Evolutionary conservation across 2,888 invertebrate species (phyloP), one percentile per base, ranked within the genome.

Genomic region (Ennomos erosarius): DNA sequence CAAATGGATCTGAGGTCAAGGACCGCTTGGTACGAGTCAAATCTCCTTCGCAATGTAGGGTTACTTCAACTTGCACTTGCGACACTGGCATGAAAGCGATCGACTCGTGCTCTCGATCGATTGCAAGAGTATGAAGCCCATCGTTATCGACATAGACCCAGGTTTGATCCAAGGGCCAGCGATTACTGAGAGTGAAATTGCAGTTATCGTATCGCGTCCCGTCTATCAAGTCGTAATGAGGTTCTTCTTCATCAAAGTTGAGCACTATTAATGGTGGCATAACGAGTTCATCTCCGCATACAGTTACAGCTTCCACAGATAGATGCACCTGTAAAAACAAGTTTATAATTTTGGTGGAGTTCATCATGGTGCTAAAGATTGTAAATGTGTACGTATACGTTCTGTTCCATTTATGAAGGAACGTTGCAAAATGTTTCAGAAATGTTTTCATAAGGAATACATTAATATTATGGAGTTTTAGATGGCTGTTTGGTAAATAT

Each of bases 21-120:
- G 89, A 87, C 12, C 90, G 84, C 67, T 83, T 90, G 9, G 50
- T 59, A 43, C 85, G 80, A 8, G 59, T 36, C 6, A 55, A 63
- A 62, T 84, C 84, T 50, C 55, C 69, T 46, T 78, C 78, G 62
- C 91, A 92, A 44, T 80, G 67, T 40, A 92, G 70, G 16, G 71
- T 76, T 39, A 93, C 74, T 71, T 93, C 92, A 1, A 90, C 85
- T 80, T 91, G 89, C 43, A 93, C 75, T 80, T 93, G 93, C 0
- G 93, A 92, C 39, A 87, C 63, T 37, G 86, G 71, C 92, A 93
- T 92, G 57, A 84, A 87, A 4, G 91, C 91, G 50, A 93, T 90
- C 0, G 87, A 83, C 35, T 75, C 70, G 62, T 93, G 74, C 73
- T 93, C 93, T 75, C 93, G 84, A 60, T 93, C 91, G 34, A 93